These are phyloP conservation scores for Netta rufina DNA, from an alignment of 2,797 vertebrate species.

Conservation along the genomic window DNA sequence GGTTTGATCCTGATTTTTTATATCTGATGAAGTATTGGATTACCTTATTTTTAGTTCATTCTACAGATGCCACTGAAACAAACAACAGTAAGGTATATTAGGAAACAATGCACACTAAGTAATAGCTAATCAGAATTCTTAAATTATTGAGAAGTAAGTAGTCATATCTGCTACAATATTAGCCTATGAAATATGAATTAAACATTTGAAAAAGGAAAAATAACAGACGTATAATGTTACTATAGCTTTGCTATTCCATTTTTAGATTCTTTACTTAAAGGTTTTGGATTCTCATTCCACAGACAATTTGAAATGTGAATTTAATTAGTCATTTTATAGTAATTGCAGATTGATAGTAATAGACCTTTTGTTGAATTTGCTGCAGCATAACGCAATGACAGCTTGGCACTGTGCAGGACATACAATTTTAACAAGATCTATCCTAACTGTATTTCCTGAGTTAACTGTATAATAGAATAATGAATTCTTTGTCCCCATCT, in stretches of 20 bases:
- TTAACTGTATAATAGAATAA: not conserved
- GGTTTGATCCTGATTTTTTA: not conserved
- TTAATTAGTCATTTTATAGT: conserved; percentile 18
- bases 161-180: not conserved
- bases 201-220: not conserved
- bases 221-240: not conserved
- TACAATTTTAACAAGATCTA: not conserved
- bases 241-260: not conserved
- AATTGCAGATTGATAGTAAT: not conserved
- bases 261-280: not conserved
- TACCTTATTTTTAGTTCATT: not conserved
- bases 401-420: not conserved
- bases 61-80: not conserved
- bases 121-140: not conserved
- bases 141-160: not conserved
- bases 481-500: not conserved
- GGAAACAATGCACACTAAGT: not conserved
- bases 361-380: not conserved
- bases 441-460: not conserved
- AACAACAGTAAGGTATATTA: not conserved
- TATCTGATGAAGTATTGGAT: not conserved
- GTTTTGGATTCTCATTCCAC: not conserved
- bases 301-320: not conserved
- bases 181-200: not conserved
- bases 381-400: not conserved